Conservation (phyloP, 2,797 vertebrate species). For the Sebastes miniatus region DNA sequence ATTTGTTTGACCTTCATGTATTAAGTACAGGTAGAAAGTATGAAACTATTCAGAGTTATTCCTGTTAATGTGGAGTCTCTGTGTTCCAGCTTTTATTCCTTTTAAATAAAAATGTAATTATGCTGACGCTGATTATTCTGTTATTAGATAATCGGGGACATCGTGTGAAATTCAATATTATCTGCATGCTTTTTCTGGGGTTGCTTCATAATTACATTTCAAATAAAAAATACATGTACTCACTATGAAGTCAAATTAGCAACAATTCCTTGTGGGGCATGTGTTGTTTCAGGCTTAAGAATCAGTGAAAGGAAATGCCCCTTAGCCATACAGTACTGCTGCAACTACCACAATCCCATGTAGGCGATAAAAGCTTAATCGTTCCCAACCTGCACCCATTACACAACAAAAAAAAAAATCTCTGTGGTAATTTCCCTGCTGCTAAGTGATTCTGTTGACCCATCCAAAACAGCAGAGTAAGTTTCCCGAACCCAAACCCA, state of each 20-base stretch:
- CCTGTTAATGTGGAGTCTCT: background rate
- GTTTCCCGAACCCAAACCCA: slow-evolving; percentile 31
- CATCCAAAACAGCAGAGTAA: slow-evolving; percentile 14
- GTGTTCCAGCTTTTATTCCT: background rate
- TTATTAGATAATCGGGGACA: background rate
- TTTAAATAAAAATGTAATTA: background rate
- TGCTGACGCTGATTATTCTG: background rate
- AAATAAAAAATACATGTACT: background rate
- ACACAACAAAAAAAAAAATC: background rate
- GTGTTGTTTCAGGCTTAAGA: background rate
- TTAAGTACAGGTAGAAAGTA: background rate
- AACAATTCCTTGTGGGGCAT: background rate
- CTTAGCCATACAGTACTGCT: background rate
- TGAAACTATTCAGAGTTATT: background rate
- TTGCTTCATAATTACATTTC: background rate
- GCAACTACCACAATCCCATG: background rate
- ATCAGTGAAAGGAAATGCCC: background rate
- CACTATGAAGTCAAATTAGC: background rate
- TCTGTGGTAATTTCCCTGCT: background rate
- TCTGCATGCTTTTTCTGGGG: background rate
- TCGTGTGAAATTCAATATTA: background rate
- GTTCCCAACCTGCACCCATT: background rate
- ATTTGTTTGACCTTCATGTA: background rate
- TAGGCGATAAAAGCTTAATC: background rate
- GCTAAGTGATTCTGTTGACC: slow-evolving; percentile 35